Evolutionary conservation across 2,113 vertebrate genomes (phyloP), one percentile per base, ranked within the genome.

Genomic region (Egretta garzetta): DNA sequence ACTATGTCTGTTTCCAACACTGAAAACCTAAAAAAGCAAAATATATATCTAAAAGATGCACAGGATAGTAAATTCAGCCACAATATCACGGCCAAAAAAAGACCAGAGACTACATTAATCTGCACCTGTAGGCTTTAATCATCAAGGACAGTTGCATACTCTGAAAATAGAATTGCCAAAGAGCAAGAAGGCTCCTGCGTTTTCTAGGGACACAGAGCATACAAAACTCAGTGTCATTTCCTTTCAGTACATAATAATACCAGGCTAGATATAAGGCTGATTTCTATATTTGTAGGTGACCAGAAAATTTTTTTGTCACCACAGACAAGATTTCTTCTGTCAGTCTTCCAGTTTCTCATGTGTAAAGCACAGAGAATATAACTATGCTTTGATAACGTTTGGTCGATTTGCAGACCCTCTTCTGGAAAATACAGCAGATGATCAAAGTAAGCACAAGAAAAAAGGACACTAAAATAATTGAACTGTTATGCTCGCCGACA

Each of bases 1-100:
- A 96, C 85, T 93, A 67, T 96, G 93, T 98, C 97, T 97, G 97
- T 96, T 97, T 97, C 97, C 90, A 96, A 96, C 94, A 96, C 91
- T 96, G 88, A 95, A 97, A 94, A 67, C 76, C 86, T 81, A 86
- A 95, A 96, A 96, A 97, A 96, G 91, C 91, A 95, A 97, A 97
- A 97, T 97, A 97, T 88, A 92, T 79, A 43, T 81, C 64, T 87
- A 87, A 88, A 88, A 92, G 88, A 91, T 84, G 86, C 76, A 86
- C 10, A 72, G 80, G 88, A 26, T 88, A 72, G 86, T 92, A 96
- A 97, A 96, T 74, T 87, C 91, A 91, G 80, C 28, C 76, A 82
- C 71, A 70, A 49, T 90, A 80, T 41, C 83, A 35, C 1, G 56
- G 66, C 56, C 86, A 88, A 92, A 92, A 66, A 76, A 93, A 97